phyloP scores from a whole-genome alignment of 2,888 invertebrate species.

The Thymelicus sylvestris region DNA sequence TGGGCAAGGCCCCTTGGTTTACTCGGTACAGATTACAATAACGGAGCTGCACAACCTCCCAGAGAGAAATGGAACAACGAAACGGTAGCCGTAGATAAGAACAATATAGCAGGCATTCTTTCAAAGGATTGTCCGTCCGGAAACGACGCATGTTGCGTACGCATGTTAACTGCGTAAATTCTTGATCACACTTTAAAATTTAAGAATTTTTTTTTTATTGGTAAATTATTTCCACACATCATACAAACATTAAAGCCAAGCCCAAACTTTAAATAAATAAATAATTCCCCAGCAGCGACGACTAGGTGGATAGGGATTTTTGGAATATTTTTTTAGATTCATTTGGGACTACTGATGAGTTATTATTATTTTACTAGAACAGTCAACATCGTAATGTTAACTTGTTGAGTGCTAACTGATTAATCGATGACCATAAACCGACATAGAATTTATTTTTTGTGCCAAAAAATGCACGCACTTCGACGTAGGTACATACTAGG shows the following conservation, averaged over 20 bases:
- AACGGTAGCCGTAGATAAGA: conserved; percentile 16
- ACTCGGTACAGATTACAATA: conserved; percentile 36
- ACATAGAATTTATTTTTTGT: too few relatives aligned
- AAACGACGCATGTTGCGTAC: background rate
- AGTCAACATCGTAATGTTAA: too few relatives aligned
- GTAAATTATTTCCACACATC: too few relatives aligned
- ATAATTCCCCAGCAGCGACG: too few relatives aligned
- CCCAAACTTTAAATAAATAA: too few relatives aligned
- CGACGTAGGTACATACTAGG: too few relatives aligned
- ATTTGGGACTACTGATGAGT: background rate
- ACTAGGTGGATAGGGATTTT: too few relatives aligned
- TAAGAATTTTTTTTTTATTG: background rate
- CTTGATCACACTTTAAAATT: background rate
- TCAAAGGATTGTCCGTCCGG: conserved; percentile 1
- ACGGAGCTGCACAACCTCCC: conserved; percentile 28
- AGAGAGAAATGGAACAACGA: conserved; percentile 26
- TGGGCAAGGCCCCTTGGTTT: conserved; percentile 38
- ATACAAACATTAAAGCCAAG: too few relatives aligned
- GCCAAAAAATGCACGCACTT: too few relatives aligned
- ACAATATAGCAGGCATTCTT: background rate
- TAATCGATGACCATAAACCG: too few relatives aligned
- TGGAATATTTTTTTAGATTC: background rate
- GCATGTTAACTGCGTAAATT: background rate
- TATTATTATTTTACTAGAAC: too few relatives aligned
- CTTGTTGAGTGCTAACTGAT: too few relatives aligned